Evolutionary conservation across 2,113 vertebrate genomes (phyloP).

Genomic region (Hydrolagus affinis): DNA sequence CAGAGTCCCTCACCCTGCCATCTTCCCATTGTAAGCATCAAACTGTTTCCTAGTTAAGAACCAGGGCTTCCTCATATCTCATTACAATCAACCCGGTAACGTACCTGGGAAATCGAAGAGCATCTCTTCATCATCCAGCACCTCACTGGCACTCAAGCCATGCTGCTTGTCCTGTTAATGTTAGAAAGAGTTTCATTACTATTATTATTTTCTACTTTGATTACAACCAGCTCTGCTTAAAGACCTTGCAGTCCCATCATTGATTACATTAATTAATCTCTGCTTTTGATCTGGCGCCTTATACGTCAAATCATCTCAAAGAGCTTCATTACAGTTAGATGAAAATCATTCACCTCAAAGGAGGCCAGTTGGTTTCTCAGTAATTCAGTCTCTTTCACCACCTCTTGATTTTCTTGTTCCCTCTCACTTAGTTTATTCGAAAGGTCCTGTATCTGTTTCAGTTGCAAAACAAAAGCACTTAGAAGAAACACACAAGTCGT

Average conservation of each 20-base stretch:
- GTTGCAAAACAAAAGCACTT: too few relatives aligned
- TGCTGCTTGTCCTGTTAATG: neutral
- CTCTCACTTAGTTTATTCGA: constrained; percentile 54
- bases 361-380: constrained; percentile 57
- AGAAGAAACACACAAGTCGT: too few relatives aligned
- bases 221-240: too few relatives aligned
- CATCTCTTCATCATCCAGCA: constrained; percentile 65
- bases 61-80: neutral
- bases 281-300: too few relatives aligned
- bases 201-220: too few relatives aligned
- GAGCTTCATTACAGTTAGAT: neutral
- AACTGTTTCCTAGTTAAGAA: too few relatives aligned
- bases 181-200: neutral
- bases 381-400: constrained; percentile 64
- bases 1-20: too few relatives aligned
- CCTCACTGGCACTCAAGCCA: constrained; percentile 48
- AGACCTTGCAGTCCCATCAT: too few relatives aligned
- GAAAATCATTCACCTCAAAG: constrained; percentile 45
- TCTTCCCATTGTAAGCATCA: too few relatives aligned
- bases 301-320: too few relatives aligned
- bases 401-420: constrained; percentile 67
- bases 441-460: constrained; percentile 62
- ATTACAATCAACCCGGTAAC: neutral
- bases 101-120: constrained; percentile 72
- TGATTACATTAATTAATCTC: too few relatives aligned